phyloP scores from a whole-genome alignment of 2,113 vertebrate species.

The Oncorhynchus tshawytscha region DNA sequence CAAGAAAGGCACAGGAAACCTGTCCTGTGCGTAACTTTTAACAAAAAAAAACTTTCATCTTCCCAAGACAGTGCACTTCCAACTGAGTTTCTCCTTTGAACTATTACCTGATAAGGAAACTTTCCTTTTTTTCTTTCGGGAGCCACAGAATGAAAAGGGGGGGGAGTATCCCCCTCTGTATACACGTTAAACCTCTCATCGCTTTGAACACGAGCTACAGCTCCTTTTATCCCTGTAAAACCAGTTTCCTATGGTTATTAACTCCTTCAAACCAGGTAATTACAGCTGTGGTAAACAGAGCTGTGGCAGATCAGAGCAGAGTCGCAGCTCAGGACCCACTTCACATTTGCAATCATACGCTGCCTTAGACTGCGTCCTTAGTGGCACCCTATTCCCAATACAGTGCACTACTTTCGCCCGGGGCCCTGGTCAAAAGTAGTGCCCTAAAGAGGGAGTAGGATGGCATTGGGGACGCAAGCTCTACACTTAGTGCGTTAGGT shows the following conservation, averaged over 20 bases:
- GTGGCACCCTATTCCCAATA: too few species aligned
- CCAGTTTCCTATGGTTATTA: constrained; percentile 58
- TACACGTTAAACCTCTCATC: constrained; percentile 70
- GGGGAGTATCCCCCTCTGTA: constrained; percentile 72
- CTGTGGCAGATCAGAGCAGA: constrained; percentile 41
- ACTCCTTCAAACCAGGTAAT: constrained; percentile 75
- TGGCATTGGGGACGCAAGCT: too few species aligned
- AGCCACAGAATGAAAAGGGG: constrained; percentile 76
- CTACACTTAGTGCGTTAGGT: constrained; percentile 13
- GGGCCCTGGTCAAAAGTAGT: too few species aligned
- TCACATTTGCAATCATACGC: constrained; percentile 62
- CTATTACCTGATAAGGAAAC: constrained; percentile 91
- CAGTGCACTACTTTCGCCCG: too few species aligned
- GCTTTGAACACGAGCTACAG: constrained; percentile 65
- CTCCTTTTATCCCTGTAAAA: too few species aligned
- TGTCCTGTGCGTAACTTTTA: constrained; percentile 86
- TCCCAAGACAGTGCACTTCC: constrained; percentile 81
- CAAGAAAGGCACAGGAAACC: constrained; percentile 87
- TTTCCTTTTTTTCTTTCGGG: constrained; percentile 54
- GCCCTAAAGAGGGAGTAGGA: too few species aligned
- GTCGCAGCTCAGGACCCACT: constrained; percentile 43
- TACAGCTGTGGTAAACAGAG: constrained; percentile 54
- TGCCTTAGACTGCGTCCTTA: background rate
- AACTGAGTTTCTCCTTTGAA: constrained; percentile 87
- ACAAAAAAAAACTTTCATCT: constrained; percentile 97